Evolutionary conservation across 1,140 invertebrate species (phyloP).

Genomic region (Holotrichia oblita): DNA sequence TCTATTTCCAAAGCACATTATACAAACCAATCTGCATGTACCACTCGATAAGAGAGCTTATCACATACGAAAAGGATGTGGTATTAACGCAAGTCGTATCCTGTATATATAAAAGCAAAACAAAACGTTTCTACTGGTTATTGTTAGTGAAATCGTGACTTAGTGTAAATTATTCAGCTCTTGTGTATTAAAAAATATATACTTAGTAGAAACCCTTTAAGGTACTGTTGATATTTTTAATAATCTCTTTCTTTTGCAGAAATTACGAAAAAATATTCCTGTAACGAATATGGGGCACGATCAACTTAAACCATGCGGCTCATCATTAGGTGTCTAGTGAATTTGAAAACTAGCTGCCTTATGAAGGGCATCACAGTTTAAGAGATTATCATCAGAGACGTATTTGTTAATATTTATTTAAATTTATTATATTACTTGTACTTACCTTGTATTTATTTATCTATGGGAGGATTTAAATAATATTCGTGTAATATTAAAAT

Average conservation of each 20-base stretch:
- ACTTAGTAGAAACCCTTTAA: neutral
- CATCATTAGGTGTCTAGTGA: conserved; percentile 39
- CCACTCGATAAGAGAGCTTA: neutral
- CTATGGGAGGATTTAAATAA: neutral
- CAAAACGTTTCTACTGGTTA: neutral
- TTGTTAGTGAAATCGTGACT: conserved; percentile 14
- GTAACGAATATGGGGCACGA: neutral
- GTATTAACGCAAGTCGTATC: neutral
- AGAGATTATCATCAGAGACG: neutral
- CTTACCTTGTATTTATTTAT: no score
- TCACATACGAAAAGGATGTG: conserved; percentile 16
- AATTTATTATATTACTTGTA: neutral
- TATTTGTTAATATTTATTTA: neutral
- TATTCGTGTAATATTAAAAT: neutral
- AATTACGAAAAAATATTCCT: neutral
- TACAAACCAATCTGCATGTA: neutral
- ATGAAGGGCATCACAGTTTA: conserved; percentile 42
- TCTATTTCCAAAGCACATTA: neutral
- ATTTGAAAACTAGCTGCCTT: conserved; percentile 40
- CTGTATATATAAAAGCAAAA: conserved; percentile 19
- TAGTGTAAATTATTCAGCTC: neutral
- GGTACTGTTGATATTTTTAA: neutral
- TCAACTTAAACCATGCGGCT: conserved; percentile 32
- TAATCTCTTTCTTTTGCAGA: neutral
- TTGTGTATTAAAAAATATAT: neutral